Percentiles rank a stretch among this genome's conserved stretches.
phyloP scores from a whole-genome alignment of 2,888 invertebrate species.

The Calliopum simillimum region DNA sequence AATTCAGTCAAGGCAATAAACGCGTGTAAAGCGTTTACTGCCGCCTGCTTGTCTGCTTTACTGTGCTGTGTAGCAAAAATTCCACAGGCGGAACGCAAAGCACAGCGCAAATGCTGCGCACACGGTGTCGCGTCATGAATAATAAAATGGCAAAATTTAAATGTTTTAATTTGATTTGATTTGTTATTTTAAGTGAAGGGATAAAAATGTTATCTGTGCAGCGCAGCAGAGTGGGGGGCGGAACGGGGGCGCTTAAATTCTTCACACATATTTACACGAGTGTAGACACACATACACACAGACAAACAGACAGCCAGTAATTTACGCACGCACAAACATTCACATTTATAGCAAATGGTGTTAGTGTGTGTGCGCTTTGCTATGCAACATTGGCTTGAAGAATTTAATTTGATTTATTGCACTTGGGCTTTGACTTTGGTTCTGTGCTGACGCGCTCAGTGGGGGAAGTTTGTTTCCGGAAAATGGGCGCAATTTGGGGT shows the following conservation, averaged over 20 bases:
- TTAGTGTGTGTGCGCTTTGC: not conserved
- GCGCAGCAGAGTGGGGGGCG: not conserved
- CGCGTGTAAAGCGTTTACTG: constrained; percentile 45
- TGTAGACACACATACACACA: not conserved
- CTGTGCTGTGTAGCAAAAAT: not conserved
- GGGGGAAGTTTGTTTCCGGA: not conserved
- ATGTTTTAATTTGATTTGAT: constrained; percentile 64
- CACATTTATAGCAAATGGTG: not conserved
- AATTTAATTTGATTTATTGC: constrained; percentile 60
- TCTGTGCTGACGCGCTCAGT: constrained; percentile 37
- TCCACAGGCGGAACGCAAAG: constrained; percentile 6
- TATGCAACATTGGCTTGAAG: constrained; percentile 10
- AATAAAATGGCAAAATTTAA: constrained; percentile 48
- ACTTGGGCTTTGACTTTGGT: constrained; percentile 52
- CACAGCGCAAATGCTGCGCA: not conserved
- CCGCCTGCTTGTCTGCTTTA: not conserved
- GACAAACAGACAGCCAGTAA: not conserved
- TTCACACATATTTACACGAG: constrained; percentile 8
- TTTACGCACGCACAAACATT: not conserved
- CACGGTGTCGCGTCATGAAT: constrained; percentile 37
- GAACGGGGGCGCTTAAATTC: not conserved
- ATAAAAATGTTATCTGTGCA: constrained; percentile 37
- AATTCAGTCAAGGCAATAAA: constrained; percentile 62
- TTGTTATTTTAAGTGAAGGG: constrained; percentile 50
- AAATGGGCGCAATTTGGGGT: not conserved